Conservation (phyloP, 2,113 vertebrate genomes). For the Promerops cafer region DNA sequence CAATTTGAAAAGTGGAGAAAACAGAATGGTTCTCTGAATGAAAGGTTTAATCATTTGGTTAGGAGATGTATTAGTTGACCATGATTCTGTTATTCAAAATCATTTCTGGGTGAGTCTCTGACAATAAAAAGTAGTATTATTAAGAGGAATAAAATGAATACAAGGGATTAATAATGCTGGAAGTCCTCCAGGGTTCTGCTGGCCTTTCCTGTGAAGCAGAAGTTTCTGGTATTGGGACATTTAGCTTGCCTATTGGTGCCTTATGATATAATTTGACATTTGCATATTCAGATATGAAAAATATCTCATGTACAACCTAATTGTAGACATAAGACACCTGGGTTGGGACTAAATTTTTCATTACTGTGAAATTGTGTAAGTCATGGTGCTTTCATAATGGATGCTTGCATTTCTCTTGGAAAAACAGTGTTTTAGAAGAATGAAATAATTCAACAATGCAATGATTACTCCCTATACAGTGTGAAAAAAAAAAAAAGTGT, state of each 20-base stretch:
- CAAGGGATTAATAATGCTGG: background rate
- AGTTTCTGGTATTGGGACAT: background rate
- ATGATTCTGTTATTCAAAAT: background rate
- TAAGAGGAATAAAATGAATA: background rate
- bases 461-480: background rate
- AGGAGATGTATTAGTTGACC: background rate
- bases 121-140: background rate
- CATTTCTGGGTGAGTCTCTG: background rate
- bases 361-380: background rate
- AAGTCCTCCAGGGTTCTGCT: background rate
- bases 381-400: background rate
- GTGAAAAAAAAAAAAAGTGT: background rate
- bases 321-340: background rate
- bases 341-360: background rate
- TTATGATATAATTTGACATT: background rate
- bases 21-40: background rate
- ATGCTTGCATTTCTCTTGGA: background rate
- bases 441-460: background rate
- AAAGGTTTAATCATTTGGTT: background rate
- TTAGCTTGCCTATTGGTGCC: background rate
- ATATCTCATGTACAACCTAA: background rate
- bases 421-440: background rate
- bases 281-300: background rate
- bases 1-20: background rate
- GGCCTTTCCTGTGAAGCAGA: background rate